Evolutionary conservation across 2,113 vertebrate species (phyloP).

Genomic region (Scalopus aquaticus): DNA sequence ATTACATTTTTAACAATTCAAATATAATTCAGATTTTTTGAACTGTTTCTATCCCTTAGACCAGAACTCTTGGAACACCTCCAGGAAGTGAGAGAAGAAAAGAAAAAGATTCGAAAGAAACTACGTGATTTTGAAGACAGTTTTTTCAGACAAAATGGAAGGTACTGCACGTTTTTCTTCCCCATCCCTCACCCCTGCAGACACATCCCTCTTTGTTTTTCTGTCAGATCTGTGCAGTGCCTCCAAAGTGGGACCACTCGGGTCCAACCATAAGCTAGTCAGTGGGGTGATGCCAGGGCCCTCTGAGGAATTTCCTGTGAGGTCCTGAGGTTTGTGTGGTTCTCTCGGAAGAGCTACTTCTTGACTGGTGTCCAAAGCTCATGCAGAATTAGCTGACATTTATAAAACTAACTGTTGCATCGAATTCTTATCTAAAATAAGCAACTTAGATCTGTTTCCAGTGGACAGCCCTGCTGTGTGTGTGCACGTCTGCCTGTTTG

Average conservation of each 20-base stretch:
- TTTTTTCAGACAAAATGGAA: conserved; percentile 97
- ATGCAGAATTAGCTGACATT: background rate
- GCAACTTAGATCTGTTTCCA: background rate
- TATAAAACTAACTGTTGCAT: background rate
- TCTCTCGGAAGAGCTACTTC: background rate
- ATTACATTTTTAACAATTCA: background rate
- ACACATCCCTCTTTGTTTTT: too few relatives aligned
- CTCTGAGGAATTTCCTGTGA: background rate
- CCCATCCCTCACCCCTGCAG: accelerated
- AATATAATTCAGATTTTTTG: background rate
- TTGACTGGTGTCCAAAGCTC: background rate
- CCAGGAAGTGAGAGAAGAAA: conserved; percentile 96
- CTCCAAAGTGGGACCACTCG: accelerated
- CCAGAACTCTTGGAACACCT: conserved; percentile 96
- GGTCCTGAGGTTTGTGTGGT: background rate
- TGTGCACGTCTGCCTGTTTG: background rate
- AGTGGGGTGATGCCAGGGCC: background rate
- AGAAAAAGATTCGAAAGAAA: conserved; percentile 95
- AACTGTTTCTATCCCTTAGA: conserved; percentile 78
- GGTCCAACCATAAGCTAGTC: too few relatives aligned
- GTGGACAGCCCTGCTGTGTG: background rate
- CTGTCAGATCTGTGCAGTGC: background rate
- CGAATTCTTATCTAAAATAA: background rate
- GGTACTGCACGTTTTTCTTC: conserved; percentile 83
- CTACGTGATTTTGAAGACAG: conserved; percentile 98